Evolutionary conservation across 2,888 invertebrate species (phyloP), one percentile per base, ranked within the genome.

Genomic region (Chaetogeoica ovagalla): DNA sequence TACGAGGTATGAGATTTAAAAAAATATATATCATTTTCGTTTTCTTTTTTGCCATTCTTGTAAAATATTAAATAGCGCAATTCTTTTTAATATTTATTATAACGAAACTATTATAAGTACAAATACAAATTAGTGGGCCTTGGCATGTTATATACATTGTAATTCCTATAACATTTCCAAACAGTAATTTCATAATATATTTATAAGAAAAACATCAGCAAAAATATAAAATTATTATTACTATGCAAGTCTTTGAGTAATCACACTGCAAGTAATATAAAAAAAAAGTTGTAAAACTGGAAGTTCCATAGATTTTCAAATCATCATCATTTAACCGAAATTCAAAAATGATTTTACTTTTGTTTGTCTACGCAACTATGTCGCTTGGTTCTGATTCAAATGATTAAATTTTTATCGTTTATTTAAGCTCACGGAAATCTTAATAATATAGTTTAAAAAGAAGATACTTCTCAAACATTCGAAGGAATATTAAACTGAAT

Each of bases 221-320:
- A 1, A 48, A 23, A 23, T 48, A 52, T 48, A 68, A 23, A 68
- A 68, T 43, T 17, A 43, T 66, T 66, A 48, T 66, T 66, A 66
- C 23, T 68, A 48, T 68, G 15, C 30, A 4, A 23, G 9, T 23
- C 23, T 48, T 68, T 17, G 23, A 48, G 68, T 48, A 48, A 68
- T 52, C 48, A 68, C 19, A 2, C 17, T 52, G 48, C 30, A 30
- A 4, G 3, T 23, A 23, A 17, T 17, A 23, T 48, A 68, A 68
- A 68, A 68, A n/a, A 68, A 68, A 52, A 68, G 11, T 9, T 19
- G 17, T 30, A 30, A 52, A 52, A 69, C 23, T 30, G 23, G 19
- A 23, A 23, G 23, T 60, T 60, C 13, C 52, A 1, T 17, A 5
- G 19, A 23, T 23, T 52, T 19, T 17, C 9, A 23, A 19, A 30